Conservation (phyloP, 2,113 vertebrate genomes). For the Eulacestoma nigropectus region DNA sequence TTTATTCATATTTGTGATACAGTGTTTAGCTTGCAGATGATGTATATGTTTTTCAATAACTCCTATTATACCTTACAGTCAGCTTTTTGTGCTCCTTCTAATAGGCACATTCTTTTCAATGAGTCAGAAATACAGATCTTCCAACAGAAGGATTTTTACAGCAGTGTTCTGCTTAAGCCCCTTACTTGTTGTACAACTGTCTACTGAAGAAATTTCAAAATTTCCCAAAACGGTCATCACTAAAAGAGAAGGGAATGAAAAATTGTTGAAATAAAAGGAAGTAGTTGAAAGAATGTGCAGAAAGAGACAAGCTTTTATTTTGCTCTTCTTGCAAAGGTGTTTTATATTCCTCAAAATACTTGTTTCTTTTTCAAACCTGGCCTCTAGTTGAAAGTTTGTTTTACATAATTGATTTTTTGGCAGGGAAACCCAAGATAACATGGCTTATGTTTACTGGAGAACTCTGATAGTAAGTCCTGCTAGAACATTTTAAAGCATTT, state of each 20-base stretch:
- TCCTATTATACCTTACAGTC: neutral
- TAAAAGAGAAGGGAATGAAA: neutral
- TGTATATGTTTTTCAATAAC: neutral
- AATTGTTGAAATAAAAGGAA: neutral
- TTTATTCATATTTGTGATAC: neutral
- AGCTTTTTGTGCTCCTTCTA: neutral
- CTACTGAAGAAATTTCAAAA: neutral
- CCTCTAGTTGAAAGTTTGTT: neutral
- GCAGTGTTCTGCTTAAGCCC: neutral
- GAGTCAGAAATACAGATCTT: neutral
- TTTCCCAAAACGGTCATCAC: neutral
- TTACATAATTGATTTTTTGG: neutral
- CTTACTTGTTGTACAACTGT: neutral
- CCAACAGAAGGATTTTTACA: neutral
- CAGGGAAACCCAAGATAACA: neutral
- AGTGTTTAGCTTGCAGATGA: neutral
- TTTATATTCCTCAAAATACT: neutral
- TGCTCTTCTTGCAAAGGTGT: neutral
- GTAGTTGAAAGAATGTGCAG: neutral
- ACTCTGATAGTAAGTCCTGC: neutral
- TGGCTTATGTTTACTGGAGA: neutral
- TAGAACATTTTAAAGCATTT: slow-evolving; percentile 1
- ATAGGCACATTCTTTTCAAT: neutral
- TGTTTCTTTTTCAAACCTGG: neutral
- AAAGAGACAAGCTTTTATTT: neutral